Conservation (phyloP, 2,888 invertebrate species). For the Stenolophus ochropezus region DNA sequence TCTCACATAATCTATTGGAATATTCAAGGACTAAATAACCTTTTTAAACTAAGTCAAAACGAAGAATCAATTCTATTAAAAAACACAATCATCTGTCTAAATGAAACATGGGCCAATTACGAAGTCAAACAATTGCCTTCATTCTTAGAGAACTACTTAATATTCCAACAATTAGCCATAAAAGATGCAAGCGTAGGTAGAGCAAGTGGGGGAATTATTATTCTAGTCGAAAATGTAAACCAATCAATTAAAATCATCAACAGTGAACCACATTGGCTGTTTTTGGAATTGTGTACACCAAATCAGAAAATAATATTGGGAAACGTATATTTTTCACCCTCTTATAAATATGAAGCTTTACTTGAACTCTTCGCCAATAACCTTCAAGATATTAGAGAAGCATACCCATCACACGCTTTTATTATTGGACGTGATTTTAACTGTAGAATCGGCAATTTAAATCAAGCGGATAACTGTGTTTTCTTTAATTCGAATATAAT, state of each 20-base stretch:
- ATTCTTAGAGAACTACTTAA: not conserved
- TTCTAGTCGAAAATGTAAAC: not conserved
- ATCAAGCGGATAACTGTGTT: not conserved
- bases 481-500: not conserved
- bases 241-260: not conserved
- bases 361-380: not conserved
- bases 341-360: not conserved
- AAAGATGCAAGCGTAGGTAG: not conserved
- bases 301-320: not conserved
- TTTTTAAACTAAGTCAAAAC: not conserved
- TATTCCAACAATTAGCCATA: not conserved
- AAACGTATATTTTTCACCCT: not conserved
- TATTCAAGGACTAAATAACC: not conserved
- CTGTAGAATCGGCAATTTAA: not conserved
- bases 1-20: not conserved
- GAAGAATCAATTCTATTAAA: not conserved
- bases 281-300: not conserved
- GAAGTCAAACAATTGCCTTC: not conserved
- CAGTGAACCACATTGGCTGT: not conserved
- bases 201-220: not conserved
- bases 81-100: not conserved
- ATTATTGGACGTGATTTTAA: not conserved
- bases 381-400: not conserved
- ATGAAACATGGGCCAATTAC: not conserved
- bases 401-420: not conserved